Evolutionary conservation across 2,113 vertebrate genomes (phyloP).

Genomic region (Chrysochloris asiatica): DNA sequence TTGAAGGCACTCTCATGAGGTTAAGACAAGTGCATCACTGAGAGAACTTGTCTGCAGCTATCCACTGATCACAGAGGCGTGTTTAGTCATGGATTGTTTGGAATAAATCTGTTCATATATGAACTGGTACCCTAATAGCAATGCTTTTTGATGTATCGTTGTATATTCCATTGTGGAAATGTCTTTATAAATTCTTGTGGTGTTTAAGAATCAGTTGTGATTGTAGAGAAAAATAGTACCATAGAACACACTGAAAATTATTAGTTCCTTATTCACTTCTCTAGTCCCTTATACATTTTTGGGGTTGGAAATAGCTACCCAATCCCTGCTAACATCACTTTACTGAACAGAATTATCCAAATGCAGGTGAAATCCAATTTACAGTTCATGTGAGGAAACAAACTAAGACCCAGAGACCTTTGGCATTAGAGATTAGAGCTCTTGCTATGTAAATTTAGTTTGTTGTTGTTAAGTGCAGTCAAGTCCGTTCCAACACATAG

Average conservation of each 20-base stretch:
- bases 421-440: too few relatives aligned
- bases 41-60: too few relatives aligned
- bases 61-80: too few relatives aligned
- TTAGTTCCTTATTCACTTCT: background rate
- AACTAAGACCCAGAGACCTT: background rate
- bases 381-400: background rate
- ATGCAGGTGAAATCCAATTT: background rate
- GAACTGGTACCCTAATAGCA: too few relatives aligned
- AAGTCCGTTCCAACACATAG: too few relatives aligned
- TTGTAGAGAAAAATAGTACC: background rate
- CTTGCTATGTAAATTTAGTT: too few relatives aligned
- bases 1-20: too few relatives aligned
- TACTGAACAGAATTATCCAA: background rate
- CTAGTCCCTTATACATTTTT: background rate
- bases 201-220: background rate
- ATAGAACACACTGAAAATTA: background rate
- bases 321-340: background rate
- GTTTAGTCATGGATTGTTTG: too few relatives aligned
- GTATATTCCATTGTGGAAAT: constrained; percentile 1
- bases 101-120: too few relatives aligned
- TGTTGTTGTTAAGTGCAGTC: too few relatives aligned
- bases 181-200: constrained; percentile 5
- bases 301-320: background rate
- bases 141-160: too few relatives aligned
- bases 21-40: too few relatives aligned